phyloP scores from a whole-genome alignment of 2,888 invertebrate species.

The Ectropis crepuscularia region DNA sequence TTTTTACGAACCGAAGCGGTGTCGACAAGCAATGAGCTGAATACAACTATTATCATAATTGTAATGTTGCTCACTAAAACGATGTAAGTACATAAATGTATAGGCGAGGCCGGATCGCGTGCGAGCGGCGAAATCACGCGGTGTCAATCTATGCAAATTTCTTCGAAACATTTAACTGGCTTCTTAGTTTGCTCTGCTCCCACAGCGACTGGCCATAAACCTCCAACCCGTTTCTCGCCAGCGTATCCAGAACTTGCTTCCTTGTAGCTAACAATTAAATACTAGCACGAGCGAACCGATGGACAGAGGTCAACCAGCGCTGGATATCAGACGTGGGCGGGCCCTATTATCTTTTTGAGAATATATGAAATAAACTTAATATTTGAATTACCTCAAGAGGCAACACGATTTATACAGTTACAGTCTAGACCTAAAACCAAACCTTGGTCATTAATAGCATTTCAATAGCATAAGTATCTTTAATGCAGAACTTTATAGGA shows the following conservation, averaged over 20 bases:
- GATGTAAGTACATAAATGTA: slow-evolving; percentile 52
- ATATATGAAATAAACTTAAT: slow-evolving; percentile 37
- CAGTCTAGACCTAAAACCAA: slow-evolving; percentile 14
- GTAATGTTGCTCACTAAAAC: slow-evolving; percentile 55
- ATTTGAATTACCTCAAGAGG: slow-evolving; percentile 40
- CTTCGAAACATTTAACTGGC: slow-evolving; percentile 79
- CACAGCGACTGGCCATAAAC: slow-evolving; percentile 65
- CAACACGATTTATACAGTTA: slow-evolving; percentile 26
- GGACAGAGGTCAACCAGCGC: slow-evolving; percentile 51
- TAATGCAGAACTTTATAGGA: slow-evolving; percentile 36
- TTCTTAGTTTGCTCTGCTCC: slow-evolving; percentile 69
- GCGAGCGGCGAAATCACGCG: slow-evolving; percentile 68
- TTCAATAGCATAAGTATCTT: slow-evolving; percentile 10
- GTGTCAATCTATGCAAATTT: slow-evolving; percentile 84
- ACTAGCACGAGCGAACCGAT: slow-evolving; percentile 44
- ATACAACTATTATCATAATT: slow-evolving; percentile 66
- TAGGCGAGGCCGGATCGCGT: slow-evolving; percentile 57
- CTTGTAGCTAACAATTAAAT: slow-evolving; percentile 44
- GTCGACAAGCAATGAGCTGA: slow-evolving; percentile 57
- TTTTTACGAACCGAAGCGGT: slow-evolving; percentile 70
- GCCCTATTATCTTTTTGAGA: slow-evolving; percentile 45
- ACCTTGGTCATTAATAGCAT: slow-evolving; percentile 8
- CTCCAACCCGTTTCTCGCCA: slow-evolving; percentile 60
- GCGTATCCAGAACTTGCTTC: slow-evolving; percentile 52
- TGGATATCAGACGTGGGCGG: slow-evolving; percentile 57